Conservation (phyloP, 1,140 invertebrate genomes). For the Drosophila tristis region DNA sequence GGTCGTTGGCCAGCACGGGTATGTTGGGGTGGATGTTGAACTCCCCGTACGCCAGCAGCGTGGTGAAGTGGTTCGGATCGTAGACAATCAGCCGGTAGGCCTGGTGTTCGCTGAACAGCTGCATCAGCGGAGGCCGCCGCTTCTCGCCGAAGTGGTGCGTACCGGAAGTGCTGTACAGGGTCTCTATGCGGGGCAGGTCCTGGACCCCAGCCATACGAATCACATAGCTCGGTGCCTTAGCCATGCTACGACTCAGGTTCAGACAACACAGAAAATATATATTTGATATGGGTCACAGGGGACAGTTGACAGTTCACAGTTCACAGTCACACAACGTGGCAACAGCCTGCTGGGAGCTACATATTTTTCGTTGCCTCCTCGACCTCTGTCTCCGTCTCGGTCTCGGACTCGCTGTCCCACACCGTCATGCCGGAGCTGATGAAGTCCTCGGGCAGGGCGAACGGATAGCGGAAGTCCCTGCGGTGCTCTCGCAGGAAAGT, state of each 20-base stretch:
- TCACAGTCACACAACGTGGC: background rate
- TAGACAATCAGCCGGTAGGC: slow-evolving; percentile 46
- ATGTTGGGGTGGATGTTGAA: slow-evolving; percentile 61
- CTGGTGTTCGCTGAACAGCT: slow-evolving; percentile 41
- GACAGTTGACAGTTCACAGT: background rate
- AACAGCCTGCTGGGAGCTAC: slow-evolving; percentile 21
- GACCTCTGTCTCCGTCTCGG: too few species aligned
- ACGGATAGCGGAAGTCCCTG: slow-evolving; percentile 45
- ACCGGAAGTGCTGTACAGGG: slow-evolving; percentile 6
- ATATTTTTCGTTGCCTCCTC: background rate
- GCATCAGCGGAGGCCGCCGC: background rate
- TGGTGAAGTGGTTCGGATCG: background rate
- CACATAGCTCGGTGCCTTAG: slow-evolving; percentile 4
- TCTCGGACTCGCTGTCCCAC: background rate
- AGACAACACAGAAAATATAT: background rate
- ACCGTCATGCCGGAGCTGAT: background rate
- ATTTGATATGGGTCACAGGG: background rate
- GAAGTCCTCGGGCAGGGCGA: slow-evolving; percentile 72
- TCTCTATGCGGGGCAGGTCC: slow-evolving; percentile 29
- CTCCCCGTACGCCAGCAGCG: slow-evolving; percentile 45
- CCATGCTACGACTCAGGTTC: slow-evolving; percentile 22
- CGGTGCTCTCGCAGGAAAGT: slow-evolving; percentile 56
- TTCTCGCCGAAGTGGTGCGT: slow-evolving; percentile 45
- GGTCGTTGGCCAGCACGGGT: slow-evolving; percentile 50
- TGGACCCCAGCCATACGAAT: slow-evolving; percentile 23